Evolutionary conservation across 2,797 vertebrate species (phyloP).

Genomic region (Chrysocyon brachyurus): DNA sequence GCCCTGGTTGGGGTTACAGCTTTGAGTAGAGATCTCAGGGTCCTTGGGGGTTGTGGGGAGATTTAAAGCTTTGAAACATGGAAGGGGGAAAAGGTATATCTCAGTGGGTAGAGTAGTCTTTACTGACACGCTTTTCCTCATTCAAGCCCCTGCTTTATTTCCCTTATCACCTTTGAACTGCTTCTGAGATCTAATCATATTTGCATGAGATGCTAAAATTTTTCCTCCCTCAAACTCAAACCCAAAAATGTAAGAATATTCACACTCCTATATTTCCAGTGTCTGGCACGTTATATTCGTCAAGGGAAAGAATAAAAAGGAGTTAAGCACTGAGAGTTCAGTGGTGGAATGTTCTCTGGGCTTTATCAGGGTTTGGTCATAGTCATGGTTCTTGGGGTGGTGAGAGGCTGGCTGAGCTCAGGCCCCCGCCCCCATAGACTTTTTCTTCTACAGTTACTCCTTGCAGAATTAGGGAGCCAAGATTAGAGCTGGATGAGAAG

Average conservation of each 20-base stretch:
- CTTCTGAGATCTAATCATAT: not conserved
- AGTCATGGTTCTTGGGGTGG: not conserved
- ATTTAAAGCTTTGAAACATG: not conserved
- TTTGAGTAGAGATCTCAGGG: not conserved
- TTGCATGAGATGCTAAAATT: not conserved
- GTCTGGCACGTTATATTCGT: not conserved
- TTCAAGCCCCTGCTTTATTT: not conserved
- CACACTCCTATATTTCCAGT: not conserved
- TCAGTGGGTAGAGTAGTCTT: not conserved
- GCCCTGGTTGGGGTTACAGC: not conserved
- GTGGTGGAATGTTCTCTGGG: not conserved
- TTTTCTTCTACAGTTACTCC: not conserved
- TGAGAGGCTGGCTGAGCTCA: not conserved
- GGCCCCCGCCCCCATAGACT: not conserved
- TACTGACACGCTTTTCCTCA: not conserved
- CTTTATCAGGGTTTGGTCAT: not conserved
- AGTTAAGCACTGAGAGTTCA: not conserved
- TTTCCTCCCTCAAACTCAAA: not conserved
- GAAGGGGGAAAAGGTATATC: not conserved
- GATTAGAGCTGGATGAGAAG: not conserved
- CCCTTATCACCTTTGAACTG: not conserved
- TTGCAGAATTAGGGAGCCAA: not conserved
- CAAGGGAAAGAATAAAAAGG: not conserved
- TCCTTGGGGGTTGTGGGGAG: not conserved
- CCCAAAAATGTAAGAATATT: not conserved